Evolutionary conservation across 2,113 vertebrate species (phyloP).

Genomic region (Piprites chloris): DNA sequence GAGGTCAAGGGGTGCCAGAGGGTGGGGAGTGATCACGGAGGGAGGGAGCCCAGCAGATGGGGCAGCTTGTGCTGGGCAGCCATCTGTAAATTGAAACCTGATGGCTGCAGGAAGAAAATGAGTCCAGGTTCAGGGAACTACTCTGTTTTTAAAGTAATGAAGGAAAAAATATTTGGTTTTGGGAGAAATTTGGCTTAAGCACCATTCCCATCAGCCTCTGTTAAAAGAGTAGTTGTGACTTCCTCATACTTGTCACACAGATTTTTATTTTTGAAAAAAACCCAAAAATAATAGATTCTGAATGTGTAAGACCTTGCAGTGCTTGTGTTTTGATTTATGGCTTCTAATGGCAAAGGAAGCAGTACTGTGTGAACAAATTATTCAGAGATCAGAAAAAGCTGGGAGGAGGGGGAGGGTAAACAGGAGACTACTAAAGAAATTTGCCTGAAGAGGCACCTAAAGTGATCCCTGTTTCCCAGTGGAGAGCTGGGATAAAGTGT

Average conservation of each 20-base stretch:
- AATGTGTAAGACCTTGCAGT: neutral
- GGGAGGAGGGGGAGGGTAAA: neutral
- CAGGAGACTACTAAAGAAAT: neutral
- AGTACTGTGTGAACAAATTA: neutral
- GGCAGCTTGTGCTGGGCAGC: neutral
- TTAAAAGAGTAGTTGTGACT: neutral
- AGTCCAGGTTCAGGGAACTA: neutral
- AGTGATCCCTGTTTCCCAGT: neutral
- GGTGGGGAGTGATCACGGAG: neutral
- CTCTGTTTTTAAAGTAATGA: neutral
- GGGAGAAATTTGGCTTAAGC: neutral
- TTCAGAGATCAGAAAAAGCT: neutral
- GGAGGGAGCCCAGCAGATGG: neutral
- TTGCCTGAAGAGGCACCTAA: neutral
- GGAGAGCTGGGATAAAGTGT: neutral
- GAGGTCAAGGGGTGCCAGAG: neutral
- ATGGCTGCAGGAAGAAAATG: neutral
- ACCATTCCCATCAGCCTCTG: neutral
- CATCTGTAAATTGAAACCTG: neutral
- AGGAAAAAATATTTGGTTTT: neutral
- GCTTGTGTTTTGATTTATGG: conserved; percentile 3
- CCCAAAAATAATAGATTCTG: neutral
- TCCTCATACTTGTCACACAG: neutral
- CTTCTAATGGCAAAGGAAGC: neutral
- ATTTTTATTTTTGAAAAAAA: neutral